Evolutionary conservation across 30 jellyfish, hydroid and myxozoan genomes (phyloP), one percentile per base, ranked within the genome.

Genomic region (Haliclystus octoradiatus): DNA sequence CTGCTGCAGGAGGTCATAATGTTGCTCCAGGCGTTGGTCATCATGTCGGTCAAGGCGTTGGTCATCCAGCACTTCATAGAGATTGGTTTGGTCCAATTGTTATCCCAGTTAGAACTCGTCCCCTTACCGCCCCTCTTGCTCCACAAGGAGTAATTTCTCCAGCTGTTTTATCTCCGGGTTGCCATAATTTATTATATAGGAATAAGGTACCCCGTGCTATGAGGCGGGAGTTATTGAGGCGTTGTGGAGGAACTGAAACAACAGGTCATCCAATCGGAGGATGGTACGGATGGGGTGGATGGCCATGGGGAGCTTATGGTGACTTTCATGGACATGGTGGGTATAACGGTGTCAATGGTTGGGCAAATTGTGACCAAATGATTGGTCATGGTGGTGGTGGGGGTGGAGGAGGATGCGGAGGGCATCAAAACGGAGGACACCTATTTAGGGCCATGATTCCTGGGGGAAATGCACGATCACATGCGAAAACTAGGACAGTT

Each of bases 301-400:
- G 96, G 96, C 96, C 96, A 46, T 85, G 96, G 96, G 94, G 96
- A 40, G 92, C 81, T 2, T 79, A 73, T 53, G 96, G 96, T 27
- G 94, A 87, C 53, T 70, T 80, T 63, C 91, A 71, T 15, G 96
- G 96, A 28, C 83, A 79, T 52, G 94, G 57, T 40, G 57, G 94
- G n/a, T 66, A 76, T 0, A 52, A 52, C 46, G 94, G 84, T 13
- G 82, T 83, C 34, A 70, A 69, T 66, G 83, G 82, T 32, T 83
- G 94, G 3, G 33, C 70, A 34, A 9, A 29, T 64, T 29, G 24
- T 64, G 81, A 76, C 23, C 94, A 62, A 40, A 40, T 40, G 57
- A 9, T 40, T 40, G 57, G 57, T 40, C 80, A 35, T 52, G 78
- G 84, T 12, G 2, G 47, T 52, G 82, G 28, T 64, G 57, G 57